Conservation (phyloP, 2,797 vertebrate species). For the Melanotaenia pygmaea region DNA sequence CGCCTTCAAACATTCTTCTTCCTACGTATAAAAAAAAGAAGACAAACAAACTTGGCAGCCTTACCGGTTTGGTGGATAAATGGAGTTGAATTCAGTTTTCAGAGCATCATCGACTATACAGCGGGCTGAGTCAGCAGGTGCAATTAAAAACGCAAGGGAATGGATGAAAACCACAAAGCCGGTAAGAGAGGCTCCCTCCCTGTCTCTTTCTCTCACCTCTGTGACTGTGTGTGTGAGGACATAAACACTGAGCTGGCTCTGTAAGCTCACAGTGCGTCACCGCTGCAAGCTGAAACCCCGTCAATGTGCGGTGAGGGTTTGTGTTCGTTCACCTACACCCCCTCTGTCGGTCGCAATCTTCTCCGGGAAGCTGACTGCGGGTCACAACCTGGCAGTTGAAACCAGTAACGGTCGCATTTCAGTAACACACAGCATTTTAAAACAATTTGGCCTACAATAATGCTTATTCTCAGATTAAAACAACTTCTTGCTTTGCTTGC, state of each 20-base stretch:
- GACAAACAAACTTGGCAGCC: constrained; percentile 60
- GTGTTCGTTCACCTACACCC: constrained; percentile 22
- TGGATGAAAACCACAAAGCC: constrained; percentile 66
- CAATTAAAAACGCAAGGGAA: constrained; percentile 32
- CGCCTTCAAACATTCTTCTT: constrained; percentile 29
- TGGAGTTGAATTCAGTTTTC: constrained; percentile 58
- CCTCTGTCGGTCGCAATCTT: constrained; percentile 24
- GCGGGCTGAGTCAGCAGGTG: constrained; percentile 7
- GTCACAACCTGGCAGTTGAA: constrained; percentile 5
- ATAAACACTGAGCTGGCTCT: constrained; percentile 55
- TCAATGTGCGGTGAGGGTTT: constrained; percentile 6
- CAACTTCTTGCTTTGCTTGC: no score
- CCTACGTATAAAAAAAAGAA: background rate
- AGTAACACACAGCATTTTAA: no score
- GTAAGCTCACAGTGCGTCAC: constrained; percentile 78
- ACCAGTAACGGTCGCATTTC: background rate
- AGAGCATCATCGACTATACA: constrained; percentile 52
- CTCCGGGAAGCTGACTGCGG: constrained; percentile 5
- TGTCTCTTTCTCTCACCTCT: constrained; percentile 31
- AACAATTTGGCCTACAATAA: background rate
- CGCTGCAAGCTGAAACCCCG: constrained; percentile 66
- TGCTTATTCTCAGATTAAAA: background rate
- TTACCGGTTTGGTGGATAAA: constrained; percentile 78
- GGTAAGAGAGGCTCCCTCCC: constrained; percentile 56
- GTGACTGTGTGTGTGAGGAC: constrained; percentile 23